phyloP scores from a whole-genome alignment of 2,888 invertebrate genomes.

The Nasonovia ribisnigri region DNA sequence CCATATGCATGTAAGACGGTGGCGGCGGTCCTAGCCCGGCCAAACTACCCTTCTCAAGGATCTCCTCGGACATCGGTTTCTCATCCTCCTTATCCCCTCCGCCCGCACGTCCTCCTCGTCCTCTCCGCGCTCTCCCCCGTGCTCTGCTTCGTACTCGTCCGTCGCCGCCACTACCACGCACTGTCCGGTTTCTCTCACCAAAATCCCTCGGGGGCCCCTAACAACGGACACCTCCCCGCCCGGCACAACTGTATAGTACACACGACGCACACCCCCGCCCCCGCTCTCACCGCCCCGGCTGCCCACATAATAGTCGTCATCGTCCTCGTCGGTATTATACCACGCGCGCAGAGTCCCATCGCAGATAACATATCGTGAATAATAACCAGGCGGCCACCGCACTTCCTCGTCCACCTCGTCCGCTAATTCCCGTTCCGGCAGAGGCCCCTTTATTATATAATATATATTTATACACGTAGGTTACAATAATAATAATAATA shows the following conservation, averaged over 20 bases:
- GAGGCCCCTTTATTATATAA: conserved; percentile 40
- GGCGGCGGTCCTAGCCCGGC: conserved; percentile 57
- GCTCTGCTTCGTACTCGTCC: not conserved
- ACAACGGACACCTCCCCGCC: conserved; percentile 23
- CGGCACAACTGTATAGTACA: conserved; percentile 31
- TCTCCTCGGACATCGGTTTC: conserved; percentile 65
- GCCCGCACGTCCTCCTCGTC: not conserved
- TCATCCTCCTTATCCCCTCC: not conserved
- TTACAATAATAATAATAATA: too few species aligned
- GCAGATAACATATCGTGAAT: conserved; percentile 65
- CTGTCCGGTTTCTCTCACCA: conserved; percentile 51
- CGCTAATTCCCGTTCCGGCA: conserved; percentile 46
- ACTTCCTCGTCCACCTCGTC: not conserved
- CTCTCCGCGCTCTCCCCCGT: not conserved
- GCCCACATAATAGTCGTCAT: not conserved
- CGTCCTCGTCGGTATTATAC: conserved; percentile 14
- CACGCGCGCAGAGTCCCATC: conserved; percentile 44
- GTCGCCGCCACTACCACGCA: not conserved
- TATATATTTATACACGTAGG: conserved; percentile 6
- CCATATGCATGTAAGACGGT: conserved; percentile 65
- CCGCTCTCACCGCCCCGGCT: not conserved
- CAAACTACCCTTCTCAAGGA: conserved; percentile 66
- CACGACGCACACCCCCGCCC: not conserved
- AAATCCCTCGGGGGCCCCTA: conserved; percentile 62
- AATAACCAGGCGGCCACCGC: conserved; percentile 52